Evolutionary conservation across 2,797 vertebrate genomes (phyloP).

Genomic region (Paedocypris micromegethes): DNA sequence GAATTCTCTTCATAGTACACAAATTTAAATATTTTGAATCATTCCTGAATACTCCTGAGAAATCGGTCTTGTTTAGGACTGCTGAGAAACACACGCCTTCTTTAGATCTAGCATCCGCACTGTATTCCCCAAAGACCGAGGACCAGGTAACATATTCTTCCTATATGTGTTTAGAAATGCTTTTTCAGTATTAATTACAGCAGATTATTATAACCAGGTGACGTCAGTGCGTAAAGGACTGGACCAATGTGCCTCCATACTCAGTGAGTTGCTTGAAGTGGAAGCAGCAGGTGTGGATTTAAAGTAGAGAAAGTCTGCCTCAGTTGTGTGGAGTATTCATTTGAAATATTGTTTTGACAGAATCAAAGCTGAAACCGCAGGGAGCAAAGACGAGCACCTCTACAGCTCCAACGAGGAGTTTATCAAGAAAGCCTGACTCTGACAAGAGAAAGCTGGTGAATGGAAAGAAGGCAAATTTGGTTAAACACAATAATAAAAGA

Average conservation of each 20-base stretch:
- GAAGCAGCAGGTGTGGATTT: constrained; percentile 68
- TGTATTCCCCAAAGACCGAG: constrained; percentile 78
- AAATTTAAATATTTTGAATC: not conserved
- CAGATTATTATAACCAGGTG: constrained; percentile 60
- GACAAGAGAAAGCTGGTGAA: constrained; percentile 60
- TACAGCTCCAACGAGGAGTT: constrained; percentile 54
- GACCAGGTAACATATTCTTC: constrained; percentile 71
- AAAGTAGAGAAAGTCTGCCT: not conserved
- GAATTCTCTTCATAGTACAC: not conserved
- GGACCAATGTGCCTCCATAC: constrained; percentile 81
- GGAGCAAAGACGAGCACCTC: constrained; percentile 42
- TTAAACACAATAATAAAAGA: constrained; percentile 56
- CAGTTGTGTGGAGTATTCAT: not conserved
- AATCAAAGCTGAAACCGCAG: constrained; percentile 51
- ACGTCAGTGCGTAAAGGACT: constrained; percentile 68
- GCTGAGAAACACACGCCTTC: constrained; percentile 50
- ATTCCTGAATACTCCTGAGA: not conserved
- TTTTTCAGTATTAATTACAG: not conserved
- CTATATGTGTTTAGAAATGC: not conserved
- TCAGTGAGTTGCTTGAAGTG: constrained; percentile 74
- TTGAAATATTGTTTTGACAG: constrained; percentile 46
- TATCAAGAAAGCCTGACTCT: constrained; percentile 53
- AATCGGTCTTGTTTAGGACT: constrained; percentile 50
- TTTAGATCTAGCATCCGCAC: constrained; percentile 65
- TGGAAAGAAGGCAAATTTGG: constrained; percentile 54